Evolutionary conservation across 2,888 invertebrate species (phyloP).

Genomic region (Drosophila imparisetae): DNA sequence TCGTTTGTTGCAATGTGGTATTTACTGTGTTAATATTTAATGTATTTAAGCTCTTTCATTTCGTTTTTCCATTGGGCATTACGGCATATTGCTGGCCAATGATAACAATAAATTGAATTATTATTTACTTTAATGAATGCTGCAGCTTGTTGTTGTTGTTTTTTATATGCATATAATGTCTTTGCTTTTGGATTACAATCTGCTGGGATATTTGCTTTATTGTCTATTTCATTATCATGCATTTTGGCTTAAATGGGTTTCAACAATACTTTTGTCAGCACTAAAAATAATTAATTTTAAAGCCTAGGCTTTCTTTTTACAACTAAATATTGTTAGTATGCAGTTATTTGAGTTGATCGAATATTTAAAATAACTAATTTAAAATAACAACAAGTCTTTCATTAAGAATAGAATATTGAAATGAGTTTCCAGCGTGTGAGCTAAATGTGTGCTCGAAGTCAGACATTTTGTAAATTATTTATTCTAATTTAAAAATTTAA

Average conservation of each 20-base stretch:
- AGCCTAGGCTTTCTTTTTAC: background rate
- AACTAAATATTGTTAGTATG: background rate
- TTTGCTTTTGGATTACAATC: background rate
- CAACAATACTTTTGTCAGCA: background rate
- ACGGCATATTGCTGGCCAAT: conserved; percentile 11
- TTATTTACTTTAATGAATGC: conserved; percentile 23
- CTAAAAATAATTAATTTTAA: background rate
- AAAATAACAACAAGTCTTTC: background rate
- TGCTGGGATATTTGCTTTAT: background rate
- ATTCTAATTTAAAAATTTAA: background rate
- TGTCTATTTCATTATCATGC: background rate
- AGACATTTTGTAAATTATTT: background rate
- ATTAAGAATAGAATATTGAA: background rate
- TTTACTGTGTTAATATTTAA: conserved; percentile 34
- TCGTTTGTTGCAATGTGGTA: conserved; percentile 20
- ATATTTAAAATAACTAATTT: background rate
- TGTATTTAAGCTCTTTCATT: conserved; percentile 16
- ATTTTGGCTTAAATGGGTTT: background rate
- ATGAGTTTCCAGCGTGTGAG: no score
- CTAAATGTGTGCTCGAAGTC: background rate
- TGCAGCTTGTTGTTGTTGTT: background rate
- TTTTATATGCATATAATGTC: background rate
- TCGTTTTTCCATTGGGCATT: conserved; percentile 16
- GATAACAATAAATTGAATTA: background rate
- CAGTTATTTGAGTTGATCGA: background rate